These are phyloP conservation scores for Sabellastarte sp. DNA, from an alignment of 2,888 invertebrate species.

Conservation along the genomic window DNA sequence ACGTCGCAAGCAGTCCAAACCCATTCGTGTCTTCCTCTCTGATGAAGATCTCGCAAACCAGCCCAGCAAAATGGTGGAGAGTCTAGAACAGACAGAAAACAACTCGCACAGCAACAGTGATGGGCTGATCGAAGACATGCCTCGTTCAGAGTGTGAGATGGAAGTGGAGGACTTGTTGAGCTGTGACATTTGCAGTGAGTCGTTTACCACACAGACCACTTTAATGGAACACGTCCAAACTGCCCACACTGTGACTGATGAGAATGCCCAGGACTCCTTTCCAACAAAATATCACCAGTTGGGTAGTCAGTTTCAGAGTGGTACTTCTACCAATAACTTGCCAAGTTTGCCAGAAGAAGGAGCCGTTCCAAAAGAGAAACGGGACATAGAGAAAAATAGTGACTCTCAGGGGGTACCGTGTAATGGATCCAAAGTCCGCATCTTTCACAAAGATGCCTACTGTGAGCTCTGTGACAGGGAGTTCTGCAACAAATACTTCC, in stretches of 20 bases:
- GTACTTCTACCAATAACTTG: too few relatives aligned
- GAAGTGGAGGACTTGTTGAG: slow-evolving; percentile 2
- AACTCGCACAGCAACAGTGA: not conserved
- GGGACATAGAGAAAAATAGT: not conserved
- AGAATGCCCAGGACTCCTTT: slow-evolving; percentile 24
- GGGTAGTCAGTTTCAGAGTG: slow-evolving; percentile 72
- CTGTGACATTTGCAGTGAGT: slow-evolving; percentile 18
- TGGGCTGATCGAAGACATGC: not conserved
- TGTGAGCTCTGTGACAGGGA: slow-evolving; percentile 97
- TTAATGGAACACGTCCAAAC: slow-evolving; percentile 17
- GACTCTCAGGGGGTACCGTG: not conserved
- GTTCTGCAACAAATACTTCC: slow-evolving; percentile 97
- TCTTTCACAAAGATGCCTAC: slow-evolving; percentile 95
- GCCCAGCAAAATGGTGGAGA: not conserved
- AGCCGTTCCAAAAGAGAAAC: not conserved
- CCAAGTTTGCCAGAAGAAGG: not conserved
- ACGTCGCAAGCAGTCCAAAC: slow-evolving; percentile 53
- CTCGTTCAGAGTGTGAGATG: slow-evolving; percentile 4
- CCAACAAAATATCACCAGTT: slow-evolving; percentile 71
- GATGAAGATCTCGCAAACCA: not conserved
- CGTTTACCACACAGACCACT: slow-evolving; percentile 11
- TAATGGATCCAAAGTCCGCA: slow-evolving; percentile 52
- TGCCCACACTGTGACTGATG: slow-evolving; percentile 8
- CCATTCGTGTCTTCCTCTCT: slow-evolving; percentile 31
- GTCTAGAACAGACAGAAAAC: not conserved